phyloP scores from a whole-genome alignment of 2,888 invertebrate genomes.

The Chrysodeixis includens region DNA sequence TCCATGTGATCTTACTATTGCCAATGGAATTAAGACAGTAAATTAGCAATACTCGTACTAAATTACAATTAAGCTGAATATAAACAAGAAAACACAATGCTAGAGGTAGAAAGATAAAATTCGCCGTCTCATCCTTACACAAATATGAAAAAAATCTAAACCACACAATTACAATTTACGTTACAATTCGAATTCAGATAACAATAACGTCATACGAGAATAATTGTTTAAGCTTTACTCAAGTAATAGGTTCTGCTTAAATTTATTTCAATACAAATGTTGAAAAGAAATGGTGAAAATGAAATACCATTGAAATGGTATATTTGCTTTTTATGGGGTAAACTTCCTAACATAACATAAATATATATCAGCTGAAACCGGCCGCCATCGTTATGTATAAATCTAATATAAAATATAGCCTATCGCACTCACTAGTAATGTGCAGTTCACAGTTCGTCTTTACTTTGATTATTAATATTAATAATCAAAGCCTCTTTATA shows the following conservation, averaged over 20 bases:
- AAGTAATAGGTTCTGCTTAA: not conserved
- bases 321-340: no score
- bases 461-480: no score
- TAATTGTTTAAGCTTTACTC: not conserved
- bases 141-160: conserved; percentile 68
- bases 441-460: no score
- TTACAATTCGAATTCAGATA: conserved; percentile 61
- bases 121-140: conserved; percentile 53
- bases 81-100: conserved; percentile 35
- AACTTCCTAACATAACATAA: no score
- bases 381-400: no score
- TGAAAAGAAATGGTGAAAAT: not conserved
- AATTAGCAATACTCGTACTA: not conserved
- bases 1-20: not conserved
- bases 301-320: no score
- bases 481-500: no score
- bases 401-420: no score
- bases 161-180: conserved; percentile 60
- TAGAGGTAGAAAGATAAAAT: conserved; percentile 49
- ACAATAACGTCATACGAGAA: conserved; percentile 60
- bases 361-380: no score
- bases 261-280: not conserved
- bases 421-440: no score
- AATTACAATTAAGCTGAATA: conserved; percentile 29
- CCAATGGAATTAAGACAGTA: not conserved